Percentiles rank a stretch among this genome's conserved stretches.
Conservation (phyloP, 2,888 invertebrate genomes). For the Phortica okadai region DNA sequence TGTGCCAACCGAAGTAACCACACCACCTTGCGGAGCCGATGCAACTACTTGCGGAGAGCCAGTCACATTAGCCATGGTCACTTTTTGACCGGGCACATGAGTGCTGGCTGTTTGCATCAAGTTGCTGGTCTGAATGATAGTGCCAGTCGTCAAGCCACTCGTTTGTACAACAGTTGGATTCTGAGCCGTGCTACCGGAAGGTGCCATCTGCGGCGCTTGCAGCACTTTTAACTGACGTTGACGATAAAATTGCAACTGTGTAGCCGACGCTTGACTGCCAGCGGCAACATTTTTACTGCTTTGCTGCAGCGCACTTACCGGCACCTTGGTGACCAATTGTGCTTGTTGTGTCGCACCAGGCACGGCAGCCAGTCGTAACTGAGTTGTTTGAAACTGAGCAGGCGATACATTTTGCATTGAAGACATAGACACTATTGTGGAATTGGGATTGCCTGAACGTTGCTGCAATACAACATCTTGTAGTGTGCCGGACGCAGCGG, state of each 20-base stretch:
- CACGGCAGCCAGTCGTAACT: slow-evolving; percentile 73
- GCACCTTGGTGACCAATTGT: slow-evolving; percentile 74
- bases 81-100: slow-evolving; percentile 76
- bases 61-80: slow-evolving; percentile 73
- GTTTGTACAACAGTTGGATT: slow-evolving; percentile 72
- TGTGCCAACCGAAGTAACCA: slow-evolving; percentile 76
- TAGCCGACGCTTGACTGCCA: slow-evolving; percentile 64
- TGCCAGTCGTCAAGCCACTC: slow-evolving; percentile 72
- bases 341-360: slow-evolving; percentile 58
- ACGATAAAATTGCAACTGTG: slow-evolving; percentile 75
- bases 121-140: slow-evolving; percentile 74
- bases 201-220: slow-evolving; percentile 57
- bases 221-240: slow-evolving; percentile 75
- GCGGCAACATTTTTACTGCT: slow-evolving; percentile 67
- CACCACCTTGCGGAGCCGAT: slow-evolving; percentile 62
- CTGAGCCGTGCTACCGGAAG: slow-evolving; percentile 37
- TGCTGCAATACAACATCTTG: slow-evolving; percentile 76
- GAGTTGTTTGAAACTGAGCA: slow-evolving; percentile 73
- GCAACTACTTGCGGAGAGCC: slow-evolving; percentile 49
- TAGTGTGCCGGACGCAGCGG: slow-evolving; percentile 66
- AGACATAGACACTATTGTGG: slow-evolving; percentile 76
- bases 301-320: slow-evolving; percentile 74
- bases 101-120: slow-evolving; percentile 67
- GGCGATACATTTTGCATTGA: slow-evolving; percentile 70
- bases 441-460: slow-evolving; percentile 72